Conservation (phyloP, 2,888 invertebrate species). For the Epistrophe grossulariae region DNA sequence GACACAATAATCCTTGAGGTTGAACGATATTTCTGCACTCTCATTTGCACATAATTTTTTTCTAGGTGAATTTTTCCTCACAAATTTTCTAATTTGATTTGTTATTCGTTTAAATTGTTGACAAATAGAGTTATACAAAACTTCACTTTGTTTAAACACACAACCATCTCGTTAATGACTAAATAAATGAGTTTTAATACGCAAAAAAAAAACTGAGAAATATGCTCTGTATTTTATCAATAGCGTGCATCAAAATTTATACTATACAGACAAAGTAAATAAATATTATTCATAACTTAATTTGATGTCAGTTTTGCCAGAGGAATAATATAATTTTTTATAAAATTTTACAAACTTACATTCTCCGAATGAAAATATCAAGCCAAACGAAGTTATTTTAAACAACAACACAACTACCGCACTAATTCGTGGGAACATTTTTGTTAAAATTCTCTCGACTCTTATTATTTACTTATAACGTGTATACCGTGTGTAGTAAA, state of each 20-base stretch:
- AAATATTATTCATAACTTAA: neutral
- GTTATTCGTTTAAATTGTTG: no score
- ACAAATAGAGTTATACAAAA: no score
- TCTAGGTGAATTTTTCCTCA: no score
- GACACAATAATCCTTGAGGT: no score
- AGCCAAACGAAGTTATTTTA: neutral
- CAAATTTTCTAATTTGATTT: no score
- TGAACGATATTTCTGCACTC: no score
- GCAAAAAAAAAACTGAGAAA: neutral
- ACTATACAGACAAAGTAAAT: no score
- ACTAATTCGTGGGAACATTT: neutral
- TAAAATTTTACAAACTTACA: neutral
- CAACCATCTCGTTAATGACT: neutral
- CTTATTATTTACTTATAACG: no score
- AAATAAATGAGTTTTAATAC: neutral
- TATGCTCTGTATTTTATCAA: neutral
- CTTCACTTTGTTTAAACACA: neutral
- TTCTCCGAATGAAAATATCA: neutral
- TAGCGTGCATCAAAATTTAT: conserved; percentile 10
- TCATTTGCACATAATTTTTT: no score
- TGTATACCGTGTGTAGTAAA: no score
- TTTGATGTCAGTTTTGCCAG: neutral
- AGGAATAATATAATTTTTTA: neutral
- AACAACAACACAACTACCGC: neutral
- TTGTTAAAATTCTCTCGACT: no score